Percentiles rank a stretch among this genome's conserved stretches.
phyloP scores from a whole-genome alignment of 2,888 invertebrate species.

The Scaptodrosophila latifasciaeformis region DNA sequence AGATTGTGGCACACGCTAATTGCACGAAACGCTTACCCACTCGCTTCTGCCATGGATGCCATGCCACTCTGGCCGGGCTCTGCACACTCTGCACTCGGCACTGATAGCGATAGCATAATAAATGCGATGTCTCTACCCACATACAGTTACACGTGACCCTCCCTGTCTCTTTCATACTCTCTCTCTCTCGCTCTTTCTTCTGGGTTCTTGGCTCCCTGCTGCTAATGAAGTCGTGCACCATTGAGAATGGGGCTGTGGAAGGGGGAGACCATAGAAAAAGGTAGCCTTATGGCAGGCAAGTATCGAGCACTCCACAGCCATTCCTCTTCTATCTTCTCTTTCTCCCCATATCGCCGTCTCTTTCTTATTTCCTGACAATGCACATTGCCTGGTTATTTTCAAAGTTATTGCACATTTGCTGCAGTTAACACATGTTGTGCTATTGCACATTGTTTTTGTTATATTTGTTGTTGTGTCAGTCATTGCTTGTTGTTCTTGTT shows the following conservation, averaged over 20 bases:
- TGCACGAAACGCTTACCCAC: conserved; percentile 44
- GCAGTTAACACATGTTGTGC: conserved; percentile 50
- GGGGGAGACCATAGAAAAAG: too few species aligned
- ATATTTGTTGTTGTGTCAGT: conserved; percentile 26
- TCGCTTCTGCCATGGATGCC: background rate
- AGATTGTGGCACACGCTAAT: conserved; percentile 63
- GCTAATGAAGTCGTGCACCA: conserved; percentile 1
- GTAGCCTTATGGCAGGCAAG: too few species aligned
- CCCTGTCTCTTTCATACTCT: background rate
- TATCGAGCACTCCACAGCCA: too few species aligned
- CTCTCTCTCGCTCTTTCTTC: background rate
- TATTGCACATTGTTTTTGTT: conserved; percentile 1
- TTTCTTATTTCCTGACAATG: too few species aligned
- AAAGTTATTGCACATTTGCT: conserved; percentile 49
- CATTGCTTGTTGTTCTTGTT: conserved; percentile 40
- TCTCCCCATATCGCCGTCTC: too few species aligned
- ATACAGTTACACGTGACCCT: background rate
- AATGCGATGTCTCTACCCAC: background rate
- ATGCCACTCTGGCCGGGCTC: background rate
- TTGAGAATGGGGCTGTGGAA: too few species aligned
- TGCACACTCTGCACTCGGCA: background rate
- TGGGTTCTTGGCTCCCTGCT: background rate
- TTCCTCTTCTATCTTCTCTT: too few species aligned
- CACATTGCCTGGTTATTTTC: conserved; percentile 34
- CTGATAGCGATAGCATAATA: conserved; percentile 2